phyloP scores from a whole-genome alignment of 2,113 vertebrate species.

The Clupea harengus region DNA sequence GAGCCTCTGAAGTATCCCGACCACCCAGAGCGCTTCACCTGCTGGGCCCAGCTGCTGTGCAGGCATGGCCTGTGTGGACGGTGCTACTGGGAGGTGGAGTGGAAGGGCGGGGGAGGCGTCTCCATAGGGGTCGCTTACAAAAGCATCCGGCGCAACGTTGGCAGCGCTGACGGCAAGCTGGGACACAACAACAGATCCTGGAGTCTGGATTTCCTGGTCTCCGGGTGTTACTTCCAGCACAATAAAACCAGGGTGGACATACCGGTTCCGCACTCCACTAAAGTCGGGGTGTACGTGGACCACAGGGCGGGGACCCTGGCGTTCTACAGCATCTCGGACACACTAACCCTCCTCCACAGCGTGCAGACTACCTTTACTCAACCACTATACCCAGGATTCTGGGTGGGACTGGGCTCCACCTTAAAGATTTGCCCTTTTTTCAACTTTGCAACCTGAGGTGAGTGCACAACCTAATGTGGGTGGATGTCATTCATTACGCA shows the following conservation, averaged over 20 bases:
- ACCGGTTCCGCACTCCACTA: conserved; percentile 48
- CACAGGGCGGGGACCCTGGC: conserved; percentile 66
- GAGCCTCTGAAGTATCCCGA: conserved; percentile 58
- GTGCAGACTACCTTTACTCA: conserved; percentile 72
- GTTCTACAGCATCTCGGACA: conserved; percentile 70
- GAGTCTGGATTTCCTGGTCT: conserved; percentile 70
- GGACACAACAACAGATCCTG: conserved; percentile 78
- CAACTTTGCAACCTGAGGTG: neutral
- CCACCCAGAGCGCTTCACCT: conserved; percentile 64
- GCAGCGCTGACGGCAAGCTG: conserved; percentile 72
- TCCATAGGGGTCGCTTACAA: conserved; percentile 74
- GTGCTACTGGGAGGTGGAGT: conserved; percentile 79
- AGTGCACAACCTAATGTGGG: neutral
- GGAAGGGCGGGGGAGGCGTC: conserved; percentile 62
- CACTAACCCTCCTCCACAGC: conserved; percentile 68
- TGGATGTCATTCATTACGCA: neutral
- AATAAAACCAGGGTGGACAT: conserved; percentile 66
- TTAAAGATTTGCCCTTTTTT: conserved; percentile 59
- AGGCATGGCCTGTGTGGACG: conserved; percentile 72
- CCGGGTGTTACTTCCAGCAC: conserved; percentile 74
- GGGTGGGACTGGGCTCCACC: conserved; percentile 71
- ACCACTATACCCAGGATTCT: conserved; percentile 74
- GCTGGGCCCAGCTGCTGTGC: conserved; percentile 74
- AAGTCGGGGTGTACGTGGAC: conserved; percentile 73
- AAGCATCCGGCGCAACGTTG: conserved; percentile 67